Percentiles rank a stretch among this genome's conserved stretches.
phyloP scores from a whole-genome alignment of 2,888 invertebrate species.

The Rambutsinella grinnellia region DNA sequence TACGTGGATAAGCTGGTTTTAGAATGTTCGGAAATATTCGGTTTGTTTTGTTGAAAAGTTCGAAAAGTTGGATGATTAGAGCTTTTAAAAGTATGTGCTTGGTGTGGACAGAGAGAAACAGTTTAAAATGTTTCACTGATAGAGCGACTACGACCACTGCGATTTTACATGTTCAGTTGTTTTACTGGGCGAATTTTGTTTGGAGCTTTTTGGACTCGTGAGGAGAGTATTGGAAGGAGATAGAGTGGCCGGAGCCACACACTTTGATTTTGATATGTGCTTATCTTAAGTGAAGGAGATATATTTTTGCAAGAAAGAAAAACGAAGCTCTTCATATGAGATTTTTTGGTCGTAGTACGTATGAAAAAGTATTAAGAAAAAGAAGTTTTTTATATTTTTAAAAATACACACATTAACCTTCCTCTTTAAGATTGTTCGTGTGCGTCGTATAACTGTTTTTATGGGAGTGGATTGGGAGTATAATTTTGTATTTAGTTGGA shows the following conservation, averaged over 20 bases:
- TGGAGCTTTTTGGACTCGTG: not conserved
- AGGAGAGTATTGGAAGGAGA: not conserved
- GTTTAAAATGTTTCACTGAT: no score
- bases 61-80: no score
- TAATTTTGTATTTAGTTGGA: not conserved
- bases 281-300: slow-evolving; percentile 10
- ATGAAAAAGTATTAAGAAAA: not conserved
- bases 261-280: not conserved
- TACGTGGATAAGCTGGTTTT: no score
- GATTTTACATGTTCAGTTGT: no score
- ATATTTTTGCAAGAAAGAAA: not conserved
- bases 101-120: no score
- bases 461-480: not conserved
- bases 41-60: no score
- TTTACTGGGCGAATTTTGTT: no score
- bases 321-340: not conserved
- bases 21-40: no score
- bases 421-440: slow-evolving; percentile 14
- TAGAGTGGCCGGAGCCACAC: not conserved
- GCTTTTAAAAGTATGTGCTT: no score
- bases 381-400: not conserved
- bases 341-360: not conserved
- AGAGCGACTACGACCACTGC: no score
- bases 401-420: slow-evolving; percentile 24
- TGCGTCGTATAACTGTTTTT: slow-evolving; percentile 2